Evolutionary conservation across 2,797 vertebrate genomes (phyloP), one percentile per base, ranked within the genome.

Genomic region (Syncerus caffer): DNA sequence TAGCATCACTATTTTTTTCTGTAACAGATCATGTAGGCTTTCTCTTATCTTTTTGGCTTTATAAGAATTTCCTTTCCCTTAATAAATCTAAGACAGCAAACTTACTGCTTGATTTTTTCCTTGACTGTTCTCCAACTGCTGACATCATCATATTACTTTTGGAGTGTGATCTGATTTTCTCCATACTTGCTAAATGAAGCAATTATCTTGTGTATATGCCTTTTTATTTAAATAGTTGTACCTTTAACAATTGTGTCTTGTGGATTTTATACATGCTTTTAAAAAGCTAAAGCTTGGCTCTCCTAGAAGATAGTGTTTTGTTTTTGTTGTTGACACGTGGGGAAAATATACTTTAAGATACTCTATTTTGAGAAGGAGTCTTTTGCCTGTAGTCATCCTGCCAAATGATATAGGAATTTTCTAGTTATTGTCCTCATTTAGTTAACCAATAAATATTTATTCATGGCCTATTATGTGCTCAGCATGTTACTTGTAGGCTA

Each of bases 401-500:
- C 31, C 74, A 96, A 97, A 86, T 57, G 15, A 51, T 6, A 31
- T 50, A 27, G 27, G 85, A 62, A 64, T 50, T 95, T 97, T 90
- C 12, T 82, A 60, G 53, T 74, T 95, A 50, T 90, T 95, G 95
- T 87, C 50, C 25, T 89, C 85, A 90, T 47, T 95, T 95, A 92
- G 27, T 84, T 93, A 94, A 74, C 47, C 71, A 95, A 42, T 83
- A 96, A 88, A 85, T 95, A 95, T 96, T 95, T 97, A 88, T 92
- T 96, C n/a, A 93, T 85, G 76, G 11, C 10, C 10, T 55, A 50
- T 55, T 93, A 34, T 67, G 21, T 96, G 19, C 58, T 90, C 85
- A 88, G 27, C 23, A 85, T 87, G 14, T 89, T 93, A 55, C 31
- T 74, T 95, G 4, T 31, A 84, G 53, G 62, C 10, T 34, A 94